phyloP scores from a whole-genome alignment of 2,888 invertebrate species.

The Hofmannophila pseudospretella region DNA sequence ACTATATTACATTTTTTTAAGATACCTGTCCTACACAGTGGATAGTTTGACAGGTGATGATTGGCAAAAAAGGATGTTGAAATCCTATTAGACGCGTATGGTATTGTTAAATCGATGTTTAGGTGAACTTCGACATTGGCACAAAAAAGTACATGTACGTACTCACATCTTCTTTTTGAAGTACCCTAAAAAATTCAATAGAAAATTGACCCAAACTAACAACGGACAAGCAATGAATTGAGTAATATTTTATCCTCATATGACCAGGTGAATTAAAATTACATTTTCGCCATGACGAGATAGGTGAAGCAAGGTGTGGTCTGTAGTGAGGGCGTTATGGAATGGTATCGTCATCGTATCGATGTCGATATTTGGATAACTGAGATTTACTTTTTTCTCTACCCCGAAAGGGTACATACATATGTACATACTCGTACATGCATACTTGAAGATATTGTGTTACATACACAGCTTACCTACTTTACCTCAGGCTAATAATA shows the following conservation, averaged over 20 bases:
- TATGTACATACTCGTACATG: too few species aligned
- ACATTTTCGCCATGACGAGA: constrained; percentile 58
- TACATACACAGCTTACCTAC: too few species aligned
- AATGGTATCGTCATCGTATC: constrained; percentile 6
- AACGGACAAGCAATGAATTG: constrained; percentile 12
- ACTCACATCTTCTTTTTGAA: not conserved
- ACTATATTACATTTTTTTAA: not conserved
- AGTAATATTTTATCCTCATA: constrained; percentile 30
- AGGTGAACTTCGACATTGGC: not conserved
- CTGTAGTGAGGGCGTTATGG: constrained; percentile 33
- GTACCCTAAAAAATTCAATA: not conserved
- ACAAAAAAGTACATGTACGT: not conserved
- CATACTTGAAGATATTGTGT: too few species aligned
- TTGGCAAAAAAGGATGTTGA: not conserved
- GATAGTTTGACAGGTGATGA: not conserved
- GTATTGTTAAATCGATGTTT: not conserved
- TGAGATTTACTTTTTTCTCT: not conserved
- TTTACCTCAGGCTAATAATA: too few species aligned
- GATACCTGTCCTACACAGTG: not conserved
- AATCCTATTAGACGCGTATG: not conserved
- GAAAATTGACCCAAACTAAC: not conserved
- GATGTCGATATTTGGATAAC: constrained; percentile 19
- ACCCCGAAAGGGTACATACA: too few species aligned
- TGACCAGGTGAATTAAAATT: constrained; percentile 54
- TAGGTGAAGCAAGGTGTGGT: constrained; percentile 56